phyloP scores from a whole-genome alignment of 2,888 invertebrate genomes.

The Elgonia sp. region DNA sequence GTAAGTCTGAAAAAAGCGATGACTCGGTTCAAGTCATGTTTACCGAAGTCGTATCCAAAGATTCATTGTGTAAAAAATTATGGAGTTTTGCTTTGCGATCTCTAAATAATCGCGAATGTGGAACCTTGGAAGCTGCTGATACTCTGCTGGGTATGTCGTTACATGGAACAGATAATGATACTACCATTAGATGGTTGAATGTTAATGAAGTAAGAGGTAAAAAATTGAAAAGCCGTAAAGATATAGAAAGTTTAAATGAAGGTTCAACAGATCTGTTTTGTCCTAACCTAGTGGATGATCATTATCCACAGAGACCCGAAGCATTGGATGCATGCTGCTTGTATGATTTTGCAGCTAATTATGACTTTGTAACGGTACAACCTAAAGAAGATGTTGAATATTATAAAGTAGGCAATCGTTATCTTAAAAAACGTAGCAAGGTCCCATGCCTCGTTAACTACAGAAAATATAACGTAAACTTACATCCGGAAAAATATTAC shows the following conservation, averaged over 20 bases:
- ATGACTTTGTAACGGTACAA: background rate
- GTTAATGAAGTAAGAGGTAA: conserved; percentile 67
- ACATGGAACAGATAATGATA: conserved; percentile 81
- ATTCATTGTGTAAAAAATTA: background rate
- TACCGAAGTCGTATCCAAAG: background rate
- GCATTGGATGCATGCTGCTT: background rate
- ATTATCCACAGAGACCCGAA: background rate
- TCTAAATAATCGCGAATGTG: conserved; percentile 82
- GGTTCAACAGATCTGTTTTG: background rate
- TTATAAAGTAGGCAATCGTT: background rate
- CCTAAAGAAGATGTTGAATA: conserved; percentile 42
- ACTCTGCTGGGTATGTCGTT: conserved; percentile 81
- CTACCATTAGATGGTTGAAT: conserved; percentile 83
- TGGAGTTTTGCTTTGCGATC: conserved; percentile 78
- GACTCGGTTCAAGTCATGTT: background rate
- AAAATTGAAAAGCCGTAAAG: conserved; percentile 17
- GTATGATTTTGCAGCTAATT: background rate
- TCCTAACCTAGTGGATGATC: background rate
- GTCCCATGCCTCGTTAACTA: background rate
- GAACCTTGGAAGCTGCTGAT: conserved; percentile 80
- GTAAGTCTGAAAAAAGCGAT: background rate
- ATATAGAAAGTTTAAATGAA: conserved; percentile 14
- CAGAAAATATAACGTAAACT: background rate
- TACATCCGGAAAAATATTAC: conserved; percentile 1
- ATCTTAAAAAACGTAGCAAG: background rate